Percentiles rank a stretch among this genome's conserved stretches.
phyloP scores from a whole-genome alignment of 2,888 invertebrate species.

The Pammene fasciana region DNA sequence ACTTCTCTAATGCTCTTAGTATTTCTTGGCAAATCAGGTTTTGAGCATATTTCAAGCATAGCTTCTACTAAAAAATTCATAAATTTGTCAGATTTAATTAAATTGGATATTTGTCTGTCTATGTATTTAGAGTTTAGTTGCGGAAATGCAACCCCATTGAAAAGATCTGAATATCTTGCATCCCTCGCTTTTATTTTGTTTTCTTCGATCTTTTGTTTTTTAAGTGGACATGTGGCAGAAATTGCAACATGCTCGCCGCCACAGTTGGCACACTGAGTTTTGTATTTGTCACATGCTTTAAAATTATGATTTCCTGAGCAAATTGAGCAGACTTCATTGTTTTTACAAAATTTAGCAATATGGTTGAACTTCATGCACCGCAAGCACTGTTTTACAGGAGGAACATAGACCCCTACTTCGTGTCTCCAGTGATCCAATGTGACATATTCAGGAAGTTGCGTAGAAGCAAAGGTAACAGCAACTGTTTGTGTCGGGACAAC shows the following conservation, averaged over 20 bases:
- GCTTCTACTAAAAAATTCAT: not conserved
- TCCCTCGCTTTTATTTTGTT: not conserved
- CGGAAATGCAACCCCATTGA: not conserved
- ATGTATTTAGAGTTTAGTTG: not conserved
- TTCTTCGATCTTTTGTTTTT: constrained; percentile 7
- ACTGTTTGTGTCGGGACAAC: not conserved
- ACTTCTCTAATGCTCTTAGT: not conserved
- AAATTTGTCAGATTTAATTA: not conserved
- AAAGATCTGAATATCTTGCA: not conserved
- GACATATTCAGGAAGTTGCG: constrained; percentile 1
- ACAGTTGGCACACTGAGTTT: constrained; percentile 3
- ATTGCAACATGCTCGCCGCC: not conserved
- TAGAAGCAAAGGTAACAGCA: not conserved
- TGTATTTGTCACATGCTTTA: not conserved
- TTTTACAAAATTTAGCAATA: constrained; percentile 5
- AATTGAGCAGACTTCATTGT: not conserved
- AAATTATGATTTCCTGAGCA: constrained; percentile 3
- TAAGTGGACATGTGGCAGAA: not conserved
- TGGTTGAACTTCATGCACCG: not conserved
- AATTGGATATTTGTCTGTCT: not conserved
- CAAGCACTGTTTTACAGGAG: not conserved
- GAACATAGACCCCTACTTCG: constrained; percentile 3
- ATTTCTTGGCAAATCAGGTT: not conserved
- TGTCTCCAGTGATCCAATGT: constrained; percentile 6
- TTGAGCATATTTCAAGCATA: not conserved